phyloP scores from a whole-genome alignment of 2,113 vertebrate genomes.

The Actinemys pallida region DNA sequence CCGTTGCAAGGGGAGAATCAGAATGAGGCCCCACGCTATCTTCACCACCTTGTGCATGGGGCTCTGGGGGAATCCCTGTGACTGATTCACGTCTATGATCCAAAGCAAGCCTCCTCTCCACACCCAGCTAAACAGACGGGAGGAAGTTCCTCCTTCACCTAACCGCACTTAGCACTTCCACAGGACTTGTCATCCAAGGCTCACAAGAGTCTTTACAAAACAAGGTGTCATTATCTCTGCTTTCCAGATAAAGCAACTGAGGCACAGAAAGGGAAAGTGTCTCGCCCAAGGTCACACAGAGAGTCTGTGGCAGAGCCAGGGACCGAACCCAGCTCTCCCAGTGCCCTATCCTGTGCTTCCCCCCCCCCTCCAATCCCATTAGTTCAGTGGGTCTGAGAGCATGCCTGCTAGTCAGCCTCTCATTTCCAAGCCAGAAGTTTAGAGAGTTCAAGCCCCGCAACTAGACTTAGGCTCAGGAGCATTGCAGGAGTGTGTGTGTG shows the following conservation, averaged over 20 bases:
- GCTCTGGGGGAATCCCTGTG: not conserved
- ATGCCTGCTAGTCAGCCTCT: no score
- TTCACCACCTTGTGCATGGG: not conserved
- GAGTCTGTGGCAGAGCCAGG: not conserved
- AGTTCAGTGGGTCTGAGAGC: no score
- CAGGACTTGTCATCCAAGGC: no score
- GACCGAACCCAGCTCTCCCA: not conserved
- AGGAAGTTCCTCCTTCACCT: not conserved
- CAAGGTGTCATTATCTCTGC: not conserved
- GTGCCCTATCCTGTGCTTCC: not conserved
- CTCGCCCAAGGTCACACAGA: not conserved
- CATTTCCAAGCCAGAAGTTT: not conserved
- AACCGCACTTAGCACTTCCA: no score
- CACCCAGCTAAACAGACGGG: not conserved
- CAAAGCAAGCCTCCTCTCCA: not conserved
- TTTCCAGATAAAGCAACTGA: not conserved
- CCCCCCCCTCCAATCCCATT: no score
- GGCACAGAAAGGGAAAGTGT: not conserved
- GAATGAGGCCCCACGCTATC: not conserved
- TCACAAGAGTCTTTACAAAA: not conserved
- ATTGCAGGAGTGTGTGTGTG: not conserved
- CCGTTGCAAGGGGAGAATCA: not conserved
- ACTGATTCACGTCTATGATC: not conserved
- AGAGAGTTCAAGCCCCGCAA: not conserved
- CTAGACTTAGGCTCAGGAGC: not conserved